Base-by-base conservation (phyloP, 2,797 vertebrate species). In the Myotis findleyi region DNA sequence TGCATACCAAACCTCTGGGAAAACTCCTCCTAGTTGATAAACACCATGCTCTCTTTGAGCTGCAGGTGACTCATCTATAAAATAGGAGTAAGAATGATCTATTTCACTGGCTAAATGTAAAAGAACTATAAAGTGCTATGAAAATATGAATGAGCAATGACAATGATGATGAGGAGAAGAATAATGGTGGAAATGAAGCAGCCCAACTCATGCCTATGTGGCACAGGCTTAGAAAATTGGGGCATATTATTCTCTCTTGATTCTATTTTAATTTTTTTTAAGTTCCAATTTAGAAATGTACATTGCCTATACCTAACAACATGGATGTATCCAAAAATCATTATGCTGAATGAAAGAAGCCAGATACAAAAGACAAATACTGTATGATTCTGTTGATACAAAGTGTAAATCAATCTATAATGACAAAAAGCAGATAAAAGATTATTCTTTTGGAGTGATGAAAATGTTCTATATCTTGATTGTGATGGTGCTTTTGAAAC, bases 201-300 rank as follows among this genome's bases (percentile, higher is more conserved):
- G 36, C 20, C 72, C 13, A 33, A n/a, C 16, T 8, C 33, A 25
- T 27, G 18, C 47, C 36, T 57, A 44, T n/a, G 64, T 71, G 72
- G 25, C n/a, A 33, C 7, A 64, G 59, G 33, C 36, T 94, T 68
- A 57, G 76, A 44, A 84, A 77, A 64, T 23, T 4, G 55, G 30
- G 10, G 30, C 75, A n/a, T 38, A 18, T 64, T 85, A 75, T 77
- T 68, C 27, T 55, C 49, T n/a, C 18, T 72, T 86, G 18, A 68
- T 71, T 87, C n/a, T 84, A 84, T 80, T 90, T 76, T 47, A 64
- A 80, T 51, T 85, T 53, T 72, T 90, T 91, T 68, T 38, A 87
- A 80, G 66, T 66, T 66, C 44, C 7, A 53, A 14, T 81, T 66
- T 14, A 14, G 16, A 89, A 82, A 73, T 30, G 2, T 18, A 33